phyloP scores from a whole-genome alignment of 2,113 vertebrate species.

The Prionailurus bengalensis region DNA sequence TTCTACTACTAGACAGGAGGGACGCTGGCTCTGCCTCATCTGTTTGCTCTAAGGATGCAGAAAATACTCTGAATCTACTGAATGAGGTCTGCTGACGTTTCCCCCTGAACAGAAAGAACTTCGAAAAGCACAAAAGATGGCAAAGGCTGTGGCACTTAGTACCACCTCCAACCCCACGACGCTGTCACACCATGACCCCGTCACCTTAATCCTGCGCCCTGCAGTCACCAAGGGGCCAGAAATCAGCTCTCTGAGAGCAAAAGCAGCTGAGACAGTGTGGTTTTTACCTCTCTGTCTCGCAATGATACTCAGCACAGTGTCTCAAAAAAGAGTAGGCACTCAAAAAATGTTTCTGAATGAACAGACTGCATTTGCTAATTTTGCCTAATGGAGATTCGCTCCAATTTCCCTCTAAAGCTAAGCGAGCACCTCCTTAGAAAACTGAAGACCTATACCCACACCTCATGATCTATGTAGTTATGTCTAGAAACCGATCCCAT shows the following conservation, averaged over 20 bases:
- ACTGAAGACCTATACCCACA: not conserved
- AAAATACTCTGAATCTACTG: not conserved
- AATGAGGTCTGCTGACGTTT: not conserved
- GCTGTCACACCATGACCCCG: not conserved
- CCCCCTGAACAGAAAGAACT: slow-evolving; percentile 14
- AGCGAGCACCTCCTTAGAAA: not conserved
- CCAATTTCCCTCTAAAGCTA: not conserved
- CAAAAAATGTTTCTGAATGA: slow-evolving; percentile 73
- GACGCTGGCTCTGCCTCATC: not conserved
- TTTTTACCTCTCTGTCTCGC: not conserved
- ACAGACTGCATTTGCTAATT: not conserved
- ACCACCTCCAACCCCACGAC: not conserved
- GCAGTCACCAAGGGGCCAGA: not conserved
- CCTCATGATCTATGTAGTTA: not conserved
- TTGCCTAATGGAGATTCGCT: not conserved
- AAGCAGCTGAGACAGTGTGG: not conserved
- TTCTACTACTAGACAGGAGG: not conserved
- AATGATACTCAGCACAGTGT: slow-evolving; percentile 67
- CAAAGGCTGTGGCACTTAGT: not conserved
- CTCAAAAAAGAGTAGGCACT: slow-evolving; percentile 70
- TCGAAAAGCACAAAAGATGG: not conserved
- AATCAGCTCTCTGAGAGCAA: slow-evolving; percentile 18
- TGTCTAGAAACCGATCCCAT: slow-evolving; percentile 2
- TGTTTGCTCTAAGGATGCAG: not conserved
- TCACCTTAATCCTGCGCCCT: not conserved